Base-by-base conservation (phyloP, 2,888 invertebrate species). In the Heliothis peltigera region DNA sequence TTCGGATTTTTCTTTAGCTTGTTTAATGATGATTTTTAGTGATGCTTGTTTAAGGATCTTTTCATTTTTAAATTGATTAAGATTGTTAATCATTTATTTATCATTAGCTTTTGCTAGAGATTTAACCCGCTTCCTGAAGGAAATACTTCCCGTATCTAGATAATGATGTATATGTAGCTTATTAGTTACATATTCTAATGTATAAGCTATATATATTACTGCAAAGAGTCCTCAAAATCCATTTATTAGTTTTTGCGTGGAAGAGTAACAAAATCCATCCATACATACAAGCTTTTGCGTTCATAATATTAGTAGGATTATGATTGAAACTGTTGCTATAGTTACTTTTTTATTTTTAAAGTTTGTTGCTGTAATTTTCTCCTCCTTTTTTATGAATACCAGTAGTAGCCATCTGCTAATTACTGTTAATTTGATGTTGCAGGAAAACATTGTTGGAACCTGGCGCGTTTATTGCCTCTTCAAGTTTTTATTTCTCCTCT, bases 1-100 rank as follows among this genome's bases (percentile, higher is more conserved):
- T 70, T 59, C 7, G 22, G 46, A n/a, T n/a, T 3, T 22, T 58
- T 17, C 4, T 35, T 1, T 15, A 4, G 35, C 4, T 53, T 19
- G 15, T 4, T 25, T 57, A 3, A 39, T 1, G n/a, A n/a, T 47
- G 18, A 25, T 17, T 64, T 18, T 6, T 15, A 25, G n/a, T 32
- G 8, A 25, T 22, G 2, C 17, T 17, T 8, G 49, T 4, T 68
- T n/a, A 25, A 68, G 18, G 15, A 35, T 4, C 35, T 15, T 4
- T 15, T 15, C 15, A 35, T 35, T 35, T 35, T 35, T 35, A 4
- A 35, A 8, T 15, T 15, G 3, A 35, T 15, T 15, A 35, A 35
- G 8, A 12, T 8, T 1, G 10, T 3, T 35, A 1, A 4, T 35
- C 5, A 35, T 12, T 4, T 25, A 25, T 25, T 25, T 6, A 25